Evolutionary conservation across 2,797 vertebrate genomes (phyloP).

Genomic region (Apogon hyalosoma): DNA sequence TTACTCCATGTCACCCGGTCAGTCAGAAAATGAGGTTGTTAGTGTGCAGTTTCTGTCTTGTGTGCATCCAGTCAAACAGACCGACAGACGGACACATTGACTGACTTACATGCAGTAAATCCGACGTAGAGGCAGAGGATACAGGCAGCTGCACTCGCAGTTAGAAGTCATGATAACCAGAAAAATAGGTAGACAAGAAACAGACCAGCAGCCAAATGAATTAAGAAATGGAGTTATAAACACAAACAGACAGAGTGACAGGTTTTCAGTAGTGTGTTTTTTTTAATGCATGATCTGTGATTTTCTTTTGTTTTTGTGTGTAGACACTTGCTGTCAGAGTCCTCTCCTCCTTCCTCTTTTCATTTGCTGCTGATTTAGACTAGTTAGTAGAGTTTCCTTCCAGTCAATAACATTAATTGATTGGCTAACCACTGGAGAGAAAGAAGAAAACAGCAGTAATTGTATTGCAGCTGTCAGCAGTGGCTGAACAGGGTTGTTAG

Average conservation of each 20-base stretch:
- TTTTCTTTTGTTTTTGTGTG: conserved; percentile 12
- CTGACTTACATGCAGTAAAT: not conserved
- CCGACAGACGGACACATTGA: conserved; percentile 11
- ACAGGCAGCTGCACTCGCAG: not conserved
- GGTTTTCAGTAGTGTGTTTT: conserved; percentile 6
- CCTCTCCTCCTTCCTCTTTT: conserved; percentile 31
- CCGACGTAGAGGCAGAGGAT: not conserved
- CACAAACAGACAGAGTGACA: conserved; percentile 13
- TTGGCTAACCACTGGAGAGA: conserved; percentile 54
- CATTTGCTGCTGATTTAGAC: conserved; percentile 61
- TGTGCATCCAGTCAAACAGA: conserved; percentile 45
- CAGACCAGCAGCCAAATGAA: conserved; percentile 1
- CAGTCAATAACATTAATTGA: conserved; percentile 65
- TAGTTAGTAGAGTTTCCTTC: conserved; percentile 54
- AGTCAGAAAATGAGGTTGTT: conserved; percentile 78
- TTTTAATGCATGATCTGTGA: not conserved
- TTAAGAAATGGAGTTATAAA: not conserved
- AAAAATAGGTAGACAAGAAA: not conserved
- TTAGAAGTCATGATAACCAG: conserved; percentile 1
- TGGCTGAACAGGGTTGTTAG: conserved; percentile 45
- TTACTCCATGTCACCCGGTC: conserved; percentile 56
- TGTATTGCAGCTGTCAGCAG: conserved; percentile 52
- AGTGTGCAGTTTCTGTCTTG: conserved; percentile 59
- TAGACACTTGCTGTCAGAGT: conserved; percentile 5
- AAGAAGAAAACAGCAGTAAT: conserved; percentile 50